phyloP scores from a whole-genome alignment of 2,888 invertebrate species.

The Calameuta pallipes region DNA sequence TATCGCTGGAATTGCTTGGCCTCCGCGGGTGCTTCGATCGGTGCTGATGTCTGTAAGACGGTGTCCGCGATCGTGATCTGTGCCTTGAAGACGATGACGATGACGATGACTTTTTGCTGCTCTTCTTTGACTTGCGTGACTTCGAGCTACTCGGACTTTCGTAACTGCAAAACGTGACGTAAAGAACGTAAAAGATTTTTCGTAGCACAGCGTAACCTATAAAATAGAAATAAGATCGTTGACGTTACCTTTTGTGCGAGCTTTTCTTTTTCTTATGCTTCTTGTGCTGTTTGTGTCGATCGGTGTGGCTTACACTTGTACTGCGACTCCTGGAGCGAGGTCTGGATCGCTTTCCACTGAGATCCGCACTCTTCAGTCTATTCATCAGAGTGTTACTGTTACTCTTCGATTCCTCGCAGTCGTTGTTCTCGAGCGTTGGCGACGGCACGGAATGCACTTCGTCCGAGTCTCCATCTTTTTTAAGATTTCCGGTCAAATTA shows the following conservation, averaged over 20 bases:
- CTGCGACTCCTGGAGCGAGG: slow-evolving; percentile 56
- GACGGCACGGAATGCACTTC: slow-evolving; percentile 58
- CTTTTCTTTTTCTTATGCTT: slow-evolving; percentile 67
- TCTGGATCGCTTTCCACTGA: slow-evolving; percentile 52
- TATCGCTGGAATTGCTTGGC: slow-evolving; percentile 55
- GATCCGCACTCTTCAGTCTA: slow-evolving; percentile 54
- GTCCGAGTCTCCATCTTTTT: slow-evolving; percentile 49
- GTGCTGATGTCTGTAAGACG: slow-evolving; percentile 50
- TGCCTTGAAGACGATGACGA: slow-evolving; percentile 31
- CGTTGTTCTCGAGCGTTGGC: slow-evolving; percentile 44
- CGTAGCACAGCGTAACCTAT: neutral
- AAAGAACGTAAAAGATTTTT: neutral
- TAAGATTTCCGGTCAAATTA: slow-evolving; percentile 10
- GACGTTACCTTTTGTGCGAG: slow-evolving; percentile 66
- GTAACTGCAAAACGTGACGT: slow-evolving; percentile 40
- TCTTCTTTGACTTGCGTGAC: slow-evolving; percentile 59
- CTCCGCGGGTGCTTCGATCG: slow-evolving; percentile 44
- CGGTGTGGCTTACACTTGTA: slow-evolving; percentile 48
- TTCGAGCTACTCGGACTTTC: slow-evolving; percentile 57
- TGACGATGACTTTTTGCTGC: slow-evolving; percentile 56
- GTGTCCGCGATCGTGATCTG: slow-evolving; percentile 57
- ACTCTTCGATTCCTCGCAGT: slow-evolving; percentile 38
- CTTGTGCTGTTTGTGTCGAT: slow-evolving; percentile 60
- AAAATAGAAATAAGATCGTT: neutral
- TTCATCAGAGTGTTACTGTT: slow-evolving; percentile 54